These are phyloP conservation scores for Sinelater perroti DNA, from an alignment of 2,888 invertebrate genomes.

Conservation along the genomic window DNA sequence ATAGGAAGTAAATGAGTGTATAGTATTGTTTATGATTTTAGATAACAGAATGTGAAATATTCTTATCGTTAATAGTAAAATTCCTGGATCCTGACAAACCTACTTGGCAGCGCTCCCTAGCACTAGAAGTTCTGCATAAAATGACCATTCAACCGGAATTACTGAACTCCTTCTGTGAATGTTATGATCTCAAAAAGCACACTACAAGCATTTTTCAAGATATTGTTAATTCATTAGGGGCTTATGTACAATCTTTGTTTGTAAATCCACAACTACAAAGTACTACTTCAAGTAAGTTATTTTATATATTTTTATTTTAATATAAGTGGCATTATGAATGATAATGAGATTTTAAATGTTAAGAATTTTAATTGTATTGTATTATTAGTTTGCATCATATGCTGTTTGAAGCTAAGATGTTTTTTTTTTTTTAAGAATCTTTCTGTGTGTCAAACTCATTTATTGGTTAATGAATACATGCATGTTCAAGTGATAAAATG, in stretches of 20 bases:
- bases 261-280: constrained; percentile 74
- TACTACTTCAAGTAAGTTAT: constrained; percentile 58
- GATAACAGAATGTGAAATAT: constrained; percentile 99
- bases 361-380: not conserved
- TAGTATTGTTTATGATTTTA: constrained; percentile 53
- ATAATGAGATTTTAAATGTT: too few species aligned
- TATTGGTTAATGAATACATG: too few species aligned
- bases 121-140: constrained; percentile 94
- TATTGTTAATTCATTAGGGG: constrained; percentile 92
- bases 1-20: not conserved
- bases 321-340: too few species aligned
- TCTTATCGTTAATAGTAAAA: constrained; percentile 94
- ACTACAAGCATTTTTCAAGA: constrained; percentile 94
- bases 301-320: too few species aligned
- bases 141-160: constrained; percentile 90
- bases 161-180: constrained; percentile 90
- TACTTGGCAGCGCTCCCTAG: constrained; percentile 94
- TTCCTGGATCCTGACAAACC: constrained; percentile 98
- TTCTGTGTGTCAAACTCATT: too few species aligned
- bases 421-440: too few species aligned
- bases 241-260: constrained; percentile 92
- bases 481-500: too few species aligned
- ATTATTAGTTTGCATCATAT: too few species aligned
- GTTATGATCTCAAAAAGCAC: constrained; percentile 94
- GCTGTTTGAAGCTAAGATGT: not conserved